phyloP scores from a whole-genome alignment of 2,113 vertebrate genomes.

The Pedionomus torquatus region DNA sequence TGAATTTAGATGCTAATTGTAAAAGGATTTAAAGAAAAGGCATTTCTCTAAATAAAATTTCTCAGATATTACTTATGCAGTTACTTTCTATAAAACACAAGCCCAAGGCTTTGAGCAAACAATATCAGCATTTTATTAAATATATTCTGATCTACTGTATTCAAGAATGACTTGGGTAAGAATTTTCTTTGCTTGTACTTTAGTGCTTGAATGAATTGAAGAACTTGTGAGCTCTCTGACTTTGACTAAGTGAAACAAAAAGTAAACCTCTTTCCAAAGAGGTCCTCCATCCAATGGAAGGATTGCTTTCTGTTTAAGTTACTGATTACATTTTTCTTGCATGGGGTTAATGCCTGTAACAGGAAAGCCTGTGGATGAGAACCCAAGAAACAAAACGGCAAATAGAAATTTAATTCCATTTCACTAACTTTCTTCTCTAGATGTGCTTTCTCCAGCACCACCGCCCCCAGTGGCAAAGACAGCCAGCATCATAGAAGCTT shows the following conservation, averaged over 20 bases:
- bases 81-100: not conserved
- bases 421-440: constrained; percentile 50
- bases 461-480: constrained; percentile 83
- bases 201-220: not conserved
- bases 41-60: not conserved
- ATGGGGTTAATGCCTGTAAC: not conserved
- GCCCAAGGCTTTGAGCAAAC: not conserved
- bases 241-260: not conserved
- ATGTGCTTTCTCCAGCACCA: constrained; percentile 77
- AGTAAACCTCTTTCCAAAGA: not conserved
- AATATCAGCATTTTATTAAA: not conserved
- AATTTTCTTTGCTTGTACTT: not conserved
- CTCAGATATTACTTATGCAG: not conserved
- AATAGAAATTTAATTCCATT: not conserved
- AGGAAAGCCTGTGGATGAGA: not conserved
- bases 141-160: not conserved
- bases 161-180: not conserved
- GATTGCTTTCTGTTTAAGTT: not conserved
- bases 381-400: not conserved
- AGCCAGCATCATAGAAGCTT: constrained; percentile 82
- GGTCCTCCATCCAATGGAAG: not conserved
- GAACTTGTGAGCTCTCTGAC: not conserved
- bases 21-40: not conserved
- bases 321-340: not conserved
- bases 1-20: not conserved